phyloP scores from a whole-genome alignment of 2,113 vertebrate genomes.

The Colius striatus region DNA sequence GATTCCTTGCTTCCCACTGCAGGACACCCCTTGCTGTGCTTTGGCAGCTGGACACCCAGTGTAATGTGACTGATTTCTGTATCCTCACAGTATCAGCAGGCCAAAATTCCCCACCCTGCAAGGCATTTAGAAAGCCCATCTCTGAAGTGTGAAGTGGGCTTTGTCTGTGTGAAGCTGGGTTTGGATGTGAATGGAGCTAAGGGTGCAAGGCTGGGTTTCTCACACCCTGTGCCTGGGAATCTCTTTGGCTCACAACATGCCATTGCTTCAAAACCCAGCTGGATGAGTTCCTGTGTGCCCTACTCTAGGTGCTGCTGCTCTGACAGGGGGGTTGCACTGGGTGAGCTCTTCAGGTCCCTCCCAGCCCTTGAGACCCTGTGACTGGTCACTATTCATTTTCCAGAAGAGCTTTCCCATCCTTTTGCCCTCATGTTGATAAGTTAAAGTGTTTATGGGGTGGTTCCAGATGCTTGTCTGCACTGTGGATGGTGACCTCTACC shows the following conservation, averaged over 20 bases:
- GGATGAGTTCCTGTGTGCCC: no score
- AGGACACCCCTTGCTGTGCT: background rate
- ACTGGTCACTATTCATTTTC: background rate
- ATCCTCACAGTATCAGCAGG: background rate
- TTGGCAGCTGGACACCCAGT: background rate
- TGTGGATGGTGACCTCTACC: slow-evolving; percentile 95
- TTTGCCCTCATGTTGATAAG: background rate
- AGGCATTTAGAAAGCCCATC: background rate
- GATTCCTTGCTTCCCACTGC: background rate
- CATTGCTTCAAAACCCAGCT: no score
- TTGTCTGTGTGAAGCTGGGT: background rate
- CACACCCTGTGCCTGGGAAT: fast-evolving
- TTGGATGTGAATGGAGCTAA: background rate
- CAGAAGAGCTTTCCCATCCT: background rate
- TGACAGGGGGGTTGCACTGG: no score
- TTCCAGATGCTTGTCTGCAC: slow-evolving; percentile 95
- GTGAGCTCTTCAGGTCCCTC: no score
- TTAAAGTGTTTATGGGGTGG: background rate
- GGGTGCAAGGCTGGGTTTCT: background rate
- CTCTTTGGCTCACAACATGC: background rate
- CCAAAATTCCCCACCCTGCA: background rate
- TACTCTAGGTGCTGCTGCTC: no score
- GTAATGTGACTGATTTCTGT: background rate
- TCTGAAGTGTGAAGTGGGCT: background rate
- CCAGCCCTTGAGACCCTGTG: no score